These are phyloP conservation scores for Perizoma affinitatum DNA, from an alignment of 2,888 invertebrate species.

Conservation along the genomic window DNA sequence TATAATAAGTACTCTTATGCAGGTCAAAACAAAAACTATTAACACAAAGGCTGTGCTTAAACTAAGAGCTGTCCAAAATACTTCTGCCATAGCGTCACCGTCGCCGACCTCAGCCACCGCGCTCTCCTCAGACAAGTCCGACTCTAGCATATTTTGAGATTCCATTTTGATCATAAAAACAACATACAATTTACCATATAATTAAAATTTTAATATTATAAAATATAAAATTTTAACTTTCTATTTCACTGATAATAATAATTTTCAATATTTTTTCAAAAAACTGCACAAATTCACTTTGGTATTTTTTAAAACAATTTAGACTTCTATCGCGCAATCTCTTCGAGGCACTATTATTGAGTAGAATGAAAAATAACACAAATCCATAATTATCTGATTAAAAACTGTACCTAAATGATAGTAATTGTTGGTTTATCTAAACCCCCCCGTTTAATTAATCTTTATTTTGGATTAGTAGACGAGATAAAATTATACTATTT, in stretches of 20 bases:
- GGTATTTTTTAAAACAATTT: neutral
- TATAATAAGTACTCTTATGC: slow-evolving; percentile 45
- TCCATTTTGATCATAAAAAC: slow-evolving; percentile 37
- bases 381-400: slow-evolving; percentile 27
- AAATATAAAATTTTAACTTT: too few species aligned
- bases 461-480: slow-evolving; percentile 15
- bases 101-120: neutral
- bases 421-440: slow-evolving; percentile 27
- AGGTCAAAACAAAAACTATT: slow-evolving; percentile 47
- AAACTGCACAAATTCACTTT: neutral
- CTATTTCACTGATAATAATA: too few species aligned
- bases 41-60: slow-evolving; percentile 39
- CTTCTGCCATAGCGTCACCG: slow-evolving; percentile 24
- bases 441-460: slow-evolving; percentile 31
- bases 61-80: slow-evolving; percentile 44
- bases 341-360: neutral
- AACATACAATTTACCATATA: too few species aligned
- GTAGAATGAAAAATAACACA: neutral
- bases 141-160: slow-evolving; percentile 36
- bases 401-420: slow-evolving; percentile 11
- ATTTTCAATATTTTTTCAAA: too few species aligned
- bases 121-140: slow-evolving; percentile 4
- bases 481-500: slow-evolving; percentile 15
- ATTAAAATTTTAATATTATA: too few species aligned
- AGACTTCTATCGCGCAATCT: neutral